Base-by-base conservation (phyloP, 2,797 vertebrate genomes). In the Picus viridis region DNA sequence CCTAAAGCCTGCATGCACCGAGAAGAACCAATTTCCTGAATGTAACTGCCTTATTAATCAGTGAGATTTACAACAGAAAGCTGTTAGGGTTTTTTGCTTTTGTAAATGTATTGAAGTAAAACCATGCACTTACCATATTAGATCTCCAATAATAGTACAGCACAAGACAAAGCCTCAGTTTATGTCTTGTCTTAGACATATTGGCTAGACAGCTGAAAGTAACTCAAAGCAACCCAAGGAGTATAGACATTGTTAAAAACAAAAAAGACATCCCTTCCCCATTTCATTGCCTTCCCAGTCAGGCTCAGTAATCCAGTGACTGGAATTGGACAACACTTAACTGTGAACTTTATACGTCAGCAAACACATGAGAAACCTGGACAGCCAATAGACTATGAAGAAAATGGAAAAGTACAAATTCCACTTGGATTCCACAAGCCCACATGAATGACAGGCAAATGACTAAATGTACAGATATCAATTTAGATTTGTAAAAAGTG, bases 121-220 rank as follows among this genome's bases (percentile, higher is more conserved):
- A 19, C 29, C 36, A 54, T 8, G 0, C 5, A 16, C 7, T 72
- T 65, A 14, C 19, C 61, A 7, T 1, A 0, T 30, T 30, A 29
- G 12, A 19, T 76, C 22, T 78, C 54, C 54, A 36, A 9, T 0
- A 17, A 10, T 3, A 17, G 29, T 6, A 47, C 19, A 78, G 51
- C 61, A 58, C 4, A 17, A 59, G 8, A 16, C 19, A 84, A 63
- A 85, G 36, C 26, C 16, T 80, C 69, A 47, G 16, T 23, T 49
- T 69, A 1, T 64, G 26, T 30, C 36, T 74, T 64, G 26, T 30
- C 36, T 74, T 58, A 82, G 29, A 30, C 15, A 24, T 29, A 26
- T 14, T 24, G 30, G 11, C 36, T 58, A 19, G 34, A 36, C 8
- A 82, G n/a, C 9, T 47, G 27, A 69, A 77, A 18, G 43, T 23